Evolutionary conservation across 2,888 invertebrate genomes (phyloP).

Genomic region (Drosophila atroscutellata): DNA sequence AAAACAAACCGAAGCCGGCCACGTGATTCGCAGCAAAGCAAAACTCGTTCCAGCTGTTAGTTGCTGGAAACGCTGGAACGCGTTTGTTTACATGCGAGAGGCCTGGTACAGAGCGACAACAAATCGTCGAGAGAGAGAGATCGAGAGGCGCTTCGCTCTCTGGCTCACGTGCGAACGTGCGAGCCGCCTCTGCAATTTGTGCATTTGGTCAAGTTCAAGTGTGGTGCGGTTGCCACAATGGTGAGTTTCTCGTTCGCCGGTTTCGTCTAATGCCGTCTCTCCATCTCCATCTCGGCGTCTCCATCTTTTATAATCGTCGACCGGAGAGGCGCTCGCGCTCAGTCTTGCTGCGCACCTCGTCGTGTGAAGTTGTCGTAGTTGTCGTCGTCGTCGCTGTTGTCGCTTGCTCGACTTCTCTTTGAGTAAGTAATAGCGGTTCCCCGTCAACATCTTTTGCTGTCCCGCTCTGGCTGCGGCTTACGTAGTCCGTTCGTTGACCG

Average conservation of each 20-base stretch:
- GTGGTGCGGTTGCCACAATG: conserved; percentile 67
- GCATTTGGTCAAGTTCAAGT: conserved; percentile 82
- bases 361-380: conserved; percentile 81
- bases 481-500: conserved; percentile 57
- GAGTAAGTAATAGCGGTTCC: conserved; percentile 44
- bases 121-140: conserved; percentile 14
- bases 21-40: conserved; percentile 57
- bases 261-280: conserved; percentile 41
- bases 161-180: conserved; percentile 51
- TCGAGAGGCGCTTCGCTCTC: conserved; percentile 21
- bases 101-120: conserved; percentile 1
- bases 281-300: conserved; percentile 20
- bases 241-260: conserved; percentile 46
- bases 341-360: conserved; percentile 85
- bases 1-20: conserved; percentile 76
- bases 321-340: conserved; percentile 71
- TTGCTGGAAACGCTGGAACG: conserved; percentile 54
- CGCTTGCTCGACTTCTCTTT: conserved; percentile 38
- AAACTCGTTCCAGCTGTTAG: conserved; percentile 69
- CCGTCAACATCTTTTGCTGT: conserved; percentile 24
- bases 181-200: conserved; percentile 75
- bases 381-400: conserved; percentile 68
- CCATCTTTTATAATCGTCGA: conserved; percentile 62
- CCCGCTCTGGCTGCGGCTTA: conserved; percentile 56
- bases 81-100: conserved; percentile 68